phyloP scores from a whole-genome alignment of 2,113 vertebrate genomes.

The Malurus melanocephalus region DNA sequence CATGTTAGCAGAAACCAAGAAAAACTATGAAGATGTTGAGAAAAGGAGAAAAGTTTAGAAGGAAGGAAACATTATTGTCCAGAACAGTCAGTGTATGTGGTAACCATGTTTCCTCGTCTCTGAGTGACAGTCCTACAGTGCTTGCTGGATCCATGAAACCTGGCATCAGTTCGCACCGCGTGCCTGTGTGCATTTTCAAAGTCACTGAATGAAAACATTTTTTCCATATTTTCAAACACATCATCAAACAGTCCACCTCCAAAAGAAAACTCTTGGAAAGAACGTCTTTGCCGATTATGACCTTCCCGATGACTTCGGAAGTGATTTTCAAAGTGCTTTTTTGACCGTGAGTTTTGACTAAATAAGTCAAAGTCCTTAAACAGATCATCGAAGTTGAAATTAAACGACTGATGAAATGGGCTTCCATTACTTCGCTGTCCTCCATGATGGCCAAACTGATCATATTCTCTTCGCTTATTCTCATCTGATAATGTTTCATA shows the following conservation, averaged over 20 bases:
- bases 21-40: not conserved
- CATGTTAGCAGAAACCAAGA: slow-evolving; percentile 49
- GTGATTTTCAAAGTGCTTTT: slow-evolving; percentile 89
- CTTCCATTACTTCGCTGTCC: slow-evolving; percentile 66
- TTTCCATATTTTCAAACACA: slow-evolving; percentile 95
- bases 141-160: slow-evolving; percentile 83
- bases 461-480: slow-evolving; percentile 85
- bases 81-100: slow-evolving; percentile 94
- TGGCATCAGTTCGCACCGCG: slow-evolving; percentile 72
- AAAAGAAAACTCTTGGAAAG: slow-evolving; percentile 84
- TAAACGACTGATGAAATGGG: slow-evolving; percentile 85
- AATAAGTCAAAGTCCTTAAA: slow-evolving; percentile 90
- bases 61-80: slow-evolving; percentile 66
- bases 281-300: slow-evolving; percentile 77
- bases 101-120: slow-evolving; percentile 95
- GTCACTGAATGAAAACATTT: slow-evolving; percentile 91
- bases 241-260: slow-evolving; percentile 87
- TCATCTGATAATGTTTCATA: slow-evolving; percentile 93
- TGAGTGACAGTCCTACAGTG: slow-evolving; percentile 96
- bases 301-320: slow-evolving; percentile 82
- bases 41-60: not conserved
- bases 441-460: slow-evolving; percentile 80
- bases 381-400: slow-evolving; percentile 91
- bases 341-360: slow-evolving; percentile 80
- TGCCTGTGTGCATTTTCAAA: slow-evolving; percentile 74